Evolutionary conservation across 2,797 vertebrate species (phyloP).

Genomic region (Periophthalmus magnuspinnatus): DNA sequence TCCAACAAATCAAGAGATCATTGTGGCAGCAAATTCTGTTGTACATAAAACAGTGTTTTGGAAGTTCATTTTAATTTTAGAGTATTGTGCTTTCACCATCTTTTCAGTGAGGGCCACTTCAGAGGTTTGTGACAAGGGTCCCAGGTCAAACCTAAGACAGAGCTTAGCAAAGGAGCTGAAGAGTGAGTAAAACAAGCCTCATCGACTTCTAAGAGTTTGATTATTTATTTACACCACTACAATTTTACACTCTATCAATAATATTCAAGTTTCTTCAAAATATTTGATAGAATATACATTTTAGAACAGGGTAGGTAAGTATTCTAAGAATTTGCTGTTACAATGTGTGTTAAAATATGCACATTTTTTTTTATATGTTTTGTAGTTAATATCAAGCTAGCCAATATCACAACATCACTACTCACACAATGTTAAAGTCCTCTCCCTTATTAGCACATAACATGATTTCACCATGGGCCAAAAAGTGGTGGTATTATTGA

Average conservation of each 20-base stretch:
- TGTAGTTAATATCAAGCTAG: not conserved
- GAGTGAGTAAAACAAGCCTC: not conserved
- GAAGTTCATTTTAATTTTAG: no score
- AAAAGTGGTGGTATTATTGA: not conserved
- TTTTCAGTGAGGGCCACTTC: no score
- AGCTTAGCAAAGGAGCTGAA: constrained; percentile 18
- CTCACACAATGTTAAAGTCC: not conserved
- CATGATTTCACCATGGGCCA: not conserved
- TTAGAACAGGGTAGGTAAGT: not conserved
- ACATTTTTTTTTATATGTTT: not conserved
- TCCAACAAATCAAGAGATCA: constrained; percentile 73
- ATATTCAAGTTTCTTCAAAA: not conserved
- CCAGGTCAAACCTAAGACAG: constrained; percentile 18
- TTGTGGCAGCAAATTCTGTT: constrained; percentile 65
- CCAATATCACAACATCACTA: no score
- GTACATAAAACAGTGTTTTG: constrained; percentile 57
- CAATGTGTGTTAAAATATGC: not conserved
- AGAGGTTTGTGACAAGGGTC: constrained; percentile 17
- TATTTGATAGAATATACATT: not conserved
- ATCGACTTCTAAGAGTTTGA: not conserved
- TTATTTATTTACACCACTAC: not conserved
- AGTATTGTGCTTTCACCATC: no score
- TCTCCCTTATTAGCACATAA: not conserved
- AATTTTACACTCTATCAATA: not conserved
- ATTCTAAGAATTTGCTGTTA: not conserved